Percentiles rank a stretch among this genome's conserved stretches.
Conservation (phyloP, 2,888 invertebrate species). For the Resseliella maxima region DNA sequence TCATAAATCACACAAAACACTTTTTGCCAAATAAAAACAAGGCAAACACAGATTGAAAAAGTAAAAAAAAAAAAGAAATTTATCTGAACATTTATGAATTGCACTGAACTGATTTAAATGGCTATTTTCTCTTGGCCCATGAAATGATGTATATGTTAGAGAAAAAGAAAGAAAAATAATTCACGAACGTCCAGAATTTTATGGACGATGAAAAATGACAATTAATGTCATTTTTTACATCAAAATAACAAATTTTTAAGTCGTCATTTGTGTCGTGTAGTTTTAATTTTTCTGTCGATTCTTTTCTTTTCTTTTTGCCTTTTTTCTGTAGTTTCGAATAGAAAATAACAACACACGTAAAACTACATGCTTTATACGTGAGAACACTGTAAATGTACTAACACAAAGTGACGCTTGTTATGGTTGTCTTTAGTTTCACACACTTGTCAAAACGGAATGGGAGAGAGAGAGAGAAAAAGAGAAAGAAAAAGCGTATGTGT, state of each 20-base stretch:
- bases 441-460: conserved; percentile 21
- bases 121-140: no score
- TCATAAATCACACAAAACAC: not conserved
- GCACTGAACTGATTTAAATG: no score
- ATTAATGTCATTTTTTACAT: not conserved
- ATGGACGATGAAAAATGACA: no score
- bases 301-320: not conserved
- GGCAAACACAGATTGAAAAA: no score
- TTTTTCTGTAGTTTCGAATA: not conserved
- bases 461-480: not conserved
- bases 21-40: not conserved
- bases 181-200: no score
- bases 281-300: not conserved
- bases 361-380: conserved; percentile 1
- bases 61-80: no score
- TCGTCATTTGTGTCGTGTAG: conserved; percentile 25
- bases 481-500: not conserved
- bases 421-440: not conserved
- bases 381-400: not conserved
- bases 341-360: conserved; percentile 44
- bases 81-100: no score
- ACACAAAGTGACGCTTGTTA: conserved; percentile 43
- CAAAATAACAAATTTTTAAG: not conserved
- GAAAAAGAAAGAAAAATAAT: no score
- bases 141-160: no score